Conservation (phyloP, 2,888 invertebrate species). For the Eledone cirrhosa region DNA sequence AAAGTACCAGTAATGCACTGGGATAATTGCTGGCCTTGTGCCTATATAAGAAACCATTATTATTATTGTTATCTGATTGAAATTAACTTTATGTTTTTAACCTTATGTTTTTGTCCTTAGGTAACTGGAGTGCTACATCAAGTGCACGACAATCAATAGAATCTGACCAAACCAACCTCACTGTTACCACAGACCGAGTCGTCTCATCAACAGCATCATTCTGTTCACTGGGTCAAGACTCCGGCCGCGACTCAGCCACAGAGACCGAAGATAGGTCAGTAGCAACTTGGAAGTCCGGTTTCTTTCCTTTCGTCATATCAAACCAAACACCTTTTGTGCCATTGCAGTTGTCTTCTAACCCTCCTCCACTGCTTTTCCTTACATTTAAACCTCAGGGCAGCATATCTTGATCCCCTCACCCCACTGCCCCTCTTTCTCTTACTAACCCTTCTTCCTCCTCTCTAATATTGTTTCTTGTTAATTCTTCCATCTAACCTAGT, state of each 20-base stretch:
- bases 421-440: not conserved
- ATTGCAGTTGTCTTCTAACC: not conserved
- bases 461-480: too few species aligned
- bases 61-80: not conserved
- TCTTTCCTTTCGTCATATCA: not conserved
- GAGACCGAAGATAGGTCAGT: slow-evolving; percentile 42
- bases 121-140: slow-evolving; percentile 88
- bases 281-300: slow-evolving; percentile 2
- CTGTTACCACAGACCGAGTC: slow-evolving; percentile 32
- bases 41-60: too few species aligned
- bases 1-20: too few species aligned
- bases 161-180: slow-evolving; percentile 69
- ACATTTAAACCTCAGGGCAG: slow-evolving; percentile 13
- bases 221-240: slow-evolving; percentile 65
- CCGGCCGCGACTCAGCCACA: slow-evolving; percentile 58
- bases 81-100: not conserved
- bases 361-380: not conserved
- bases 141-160: slow-evolving; percentile 71
- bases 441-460: too few species aligned
- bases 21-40: too few species aligned
- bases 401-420: not conserved
- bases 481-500: too few species aligned
- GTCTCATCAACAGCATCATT: slow-evolving; percentile 51
- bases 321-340: not conserved
- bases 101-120: slow-evolving; percentile 69